Evolutionary conservation across 2,797 vertebrate species (phyloP), one percentile per base, ranked within the genome.

Genomic region (Adrianichthys oophorus): DNA sequence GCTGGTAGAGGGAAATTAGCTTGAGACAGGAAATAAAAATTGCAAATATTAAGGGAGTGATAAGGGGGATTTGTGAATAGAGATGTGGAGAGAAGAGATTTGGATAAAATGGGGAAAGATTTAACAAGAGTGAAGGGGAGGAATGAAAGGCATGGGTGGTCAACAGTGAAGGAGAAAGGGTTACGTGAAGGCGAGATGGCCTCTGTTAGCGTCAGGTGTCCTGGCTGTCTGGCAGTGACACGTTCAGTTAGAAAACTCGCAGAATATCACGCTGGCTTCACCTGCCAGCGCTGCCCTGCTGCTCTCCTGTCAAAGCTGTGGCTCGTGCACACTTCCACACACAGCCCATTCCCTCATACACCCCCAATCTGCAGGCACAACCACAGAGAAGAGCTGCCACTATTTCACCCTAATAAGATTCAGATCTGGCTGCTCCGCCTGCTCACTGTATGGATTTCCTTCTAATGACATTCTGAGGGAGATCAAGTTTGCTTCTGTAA

Each of bases 401-500:
- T 64, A 52, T 63, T 56, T 59, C 84, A 86, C 83, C 74, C 82
- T 86, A 90, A 89, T 87, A 79, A 63, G 71, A 89, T 90, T 85
- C 83, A 78, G 80, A 85, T 86, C 76, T 61, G 62, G 72, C 76
- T 61, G 53, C 70, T 62, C 70, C 7, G 46, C 61, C 53, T 23
- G 54, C 67, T 69, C 60, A 60, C 66, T 17, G 48, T 76, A 84
- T 84, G 79, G 83, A 90, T 89, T 88, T 90, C 65, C 76, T 70
- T 65, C 66, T 85, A 88, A 90, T 84, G 80, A 81, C 82, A 85
- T 86, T 88, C 79, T 77, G 78, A 80, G 61, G 73, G 60, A 83
- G 67, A 90, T 79, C 79, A 80, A 86, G 76, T 90, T 91, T 87
- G 76, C 72, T 85, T 90, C 86, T 83, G 69, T 79, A 72, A 83